phyloP scores from a whole-genome alignment of 2,888 invertebrate species.

The Epistrophe grossulariae region DNA sequence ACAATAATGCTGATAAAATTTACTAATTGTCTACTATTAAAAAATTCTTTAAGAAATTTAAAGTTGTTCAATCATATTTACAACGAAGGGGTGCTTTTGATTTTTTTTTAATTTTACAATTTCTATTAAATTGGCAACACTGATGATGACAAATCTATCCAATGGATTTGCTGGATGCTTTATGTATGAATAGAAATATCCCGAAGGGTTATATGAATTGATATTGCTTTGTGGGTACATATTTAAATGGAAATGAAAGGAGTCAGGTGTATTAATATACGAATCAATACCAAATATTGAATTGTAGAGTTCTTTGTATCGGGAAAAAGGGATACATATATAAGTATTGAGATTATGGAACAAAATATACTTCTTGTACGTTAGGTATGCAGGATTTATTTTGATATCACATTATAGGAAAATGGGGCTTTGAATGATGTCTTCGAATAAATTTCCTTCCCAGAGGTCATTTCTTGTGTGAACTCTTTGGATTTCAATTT shows the following conservation, averaged over 20 bases:
- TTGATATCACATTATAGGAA: too few relatives aligned
- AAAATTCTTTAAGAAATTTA: too few relatives aligned
- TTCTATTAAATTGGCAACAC: background rate
- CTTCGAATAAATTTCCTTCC: too few relatives aligned
- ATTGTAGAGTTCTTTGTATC: background rate
- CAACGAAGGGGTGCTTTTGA: too few relatives aligned
- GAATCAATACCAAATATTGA: conserved; percentile 6
- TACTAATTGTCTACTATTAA: too few relatives aligned
- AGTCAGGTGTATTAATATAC: background rate
- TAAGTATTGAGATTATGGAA: background rate
- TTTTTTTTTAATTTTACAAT: too few relatives aligned
- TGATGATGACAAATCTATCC: conserved; percentile 1
- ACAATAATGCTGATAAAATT: too few relatives aligned
- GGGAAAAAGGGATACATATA: background rate
- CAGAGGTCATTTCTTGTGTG: too few relatives aligned
- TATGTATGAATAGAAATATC: conserved; percentile 34
- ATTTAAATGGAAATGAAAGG: conserved; percentile 22
- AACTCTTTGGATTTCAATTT: too few relatives aligned
- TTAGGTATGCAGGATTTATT: too few relatives aligned
- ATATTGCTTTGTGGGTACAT: background rate
- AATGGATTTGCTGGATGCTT: conserved; percentile 30
- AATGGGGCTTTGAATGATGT: too few relatives aligned
- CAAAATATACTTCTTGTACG: background rate
- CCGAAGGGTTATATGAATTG: conserved; percentile 26
- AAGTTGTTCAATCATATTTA: too few relatives aligned